Conservation (phyloP, 2,888 invertebrate species). For the Acleris emargana region DNA sequence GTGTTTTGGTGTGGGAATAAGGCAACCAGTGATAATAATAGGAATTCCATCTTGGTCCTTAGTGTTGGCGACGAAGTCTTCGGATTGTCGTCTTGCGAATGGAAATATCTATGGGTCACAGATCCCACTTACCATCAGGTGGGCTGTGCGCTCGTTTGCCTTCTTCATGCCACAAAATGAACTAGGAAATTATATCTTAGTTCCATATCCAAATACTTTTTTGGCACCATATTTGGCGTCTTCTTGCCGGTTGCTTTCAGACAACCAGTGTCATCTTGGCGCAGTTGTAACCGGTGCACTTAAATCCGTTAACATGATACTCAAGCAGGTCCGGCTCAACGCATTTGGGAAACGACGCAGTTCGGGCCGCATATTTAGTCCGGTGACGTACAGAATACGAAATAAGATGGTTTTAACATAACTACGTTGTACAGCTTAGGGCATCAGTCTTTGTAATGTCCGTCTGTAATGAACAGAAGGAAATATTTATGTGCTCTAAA, state of each 20-base stretch:
- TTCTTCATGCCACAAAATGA: too few relatives aligned
- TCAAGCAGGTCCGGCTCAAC: conserved; percentile 7
- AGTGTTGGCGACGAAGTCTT: too few relatives aligned
- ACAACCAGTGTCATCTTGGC: neutral
- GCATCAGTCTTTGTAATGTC: conserved; percentile 7
- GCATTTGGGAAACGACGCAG: conserved; percentile 39
- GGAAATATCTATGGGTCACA: too few relatives aligned
- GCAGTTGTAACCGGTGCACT: conserved; percentile 16
- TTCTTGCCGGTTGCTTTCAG: neutral
- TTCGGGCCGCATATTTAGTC: conserved; percentile 41
- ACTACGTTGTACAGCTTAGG: conserved; percentile 13
- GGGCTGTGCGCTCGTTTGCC: too few relatives aligned
- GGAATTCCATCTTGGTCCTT: too few relatives aligned
- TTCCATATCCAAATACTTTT: neutral
- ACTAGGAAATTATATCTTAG: too few relatives aligned
- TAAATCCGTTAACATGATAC: conserved; percentile 14
- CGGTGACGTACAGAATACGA: conserved; percentile 50
- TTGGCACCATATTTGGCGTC: neutral
- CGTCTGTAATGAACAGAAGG: neutral
- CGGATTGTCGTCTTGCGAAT: too few relatives aligned
- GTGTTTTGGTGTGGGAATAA: too few relatives aligned
- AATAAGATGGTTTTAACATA: conserved; percentile 33
- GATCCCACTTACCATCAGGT: too few relatives aligned
- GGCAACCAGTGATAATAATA: too few relatives aligned
- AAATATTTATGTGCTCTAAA: neutral